Percentiles rank a stretch among this genome's conserved stretches.
phyloP scores from a whole-genome alignment of 2,888 invertebrate genomes.

The Leucophenga montana region DNA sequence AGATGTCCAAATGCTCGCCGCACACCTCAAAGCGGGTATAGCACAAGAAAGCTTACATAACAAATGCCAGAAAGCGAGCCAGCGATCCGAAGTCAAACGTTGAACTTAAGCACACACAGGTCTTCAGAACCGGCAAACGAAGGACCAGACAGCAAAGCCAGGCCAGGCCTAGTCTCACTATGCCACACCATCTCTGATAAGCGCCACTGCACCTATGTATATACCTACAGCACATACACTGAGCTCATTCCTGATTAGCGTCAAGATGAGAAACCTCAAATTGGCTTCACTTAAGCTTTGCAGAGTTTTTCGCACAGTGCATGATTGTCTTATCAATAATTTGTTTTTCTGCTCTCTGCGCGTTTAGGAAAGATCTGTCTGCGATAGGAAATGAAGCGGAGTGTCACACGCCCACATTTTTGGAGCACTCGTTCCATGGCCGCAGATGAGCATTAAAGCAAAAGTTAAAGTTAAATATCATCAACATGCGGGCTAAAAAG shows the following conservation, averaged over 20 bases:
- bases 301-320: slow-evolving; percentile 51
- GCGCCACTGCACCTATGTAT: slow-evolving; percentile 69
- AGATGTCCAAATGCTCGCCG: slow-evolving; percentile 26
- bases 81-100: slow-evolving; percentile 38
- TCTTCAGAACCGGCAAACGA: slow-evolving; percentile 44
- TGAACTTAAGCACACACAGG: slow-evolving; percentile 51
- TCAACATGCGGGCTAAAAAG: slow-evolving; percentile 7
- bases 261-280: slow-evolving; percentile 30
- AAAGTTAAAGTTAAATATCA: slow-evolving; percentile 45
- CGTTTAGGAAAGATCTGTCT: slow-evolving; percentile 64
- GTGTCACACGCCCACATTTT: slow-evolving; percentile 73
- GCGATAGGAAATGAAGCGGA: slow-evolving; percentile 71
- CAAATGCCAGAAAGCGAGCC: slow-evolving; percentile 34
- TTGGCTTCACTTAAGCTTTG: background rate
- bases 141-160: slow-evolving; percentile 48
- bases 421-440: slow-evolving; percentile 60
- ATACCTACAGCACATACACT: slow-evolving; percentile 55
- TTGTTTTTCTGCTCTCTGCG: slow-evolving; percentile 51
- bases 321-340: slow-evolving; percentile 65
- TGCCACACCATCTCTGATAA: slow-evolving; percentile 67
- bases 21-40: slow-evolving; percentile 34
- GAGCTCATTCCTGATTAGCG: slow-evolving; percentile 39
- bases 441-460: slow-evolving; percentile 51
- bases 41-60: slow-evolving; percentile 58
- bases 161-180: slow-evolving; percentile 58